These are phyloP conservation scores for Prunella himalayana DNA, from an alignment of 2,113 vertebrate genomes.

Conservation along the genomic window DNA sequence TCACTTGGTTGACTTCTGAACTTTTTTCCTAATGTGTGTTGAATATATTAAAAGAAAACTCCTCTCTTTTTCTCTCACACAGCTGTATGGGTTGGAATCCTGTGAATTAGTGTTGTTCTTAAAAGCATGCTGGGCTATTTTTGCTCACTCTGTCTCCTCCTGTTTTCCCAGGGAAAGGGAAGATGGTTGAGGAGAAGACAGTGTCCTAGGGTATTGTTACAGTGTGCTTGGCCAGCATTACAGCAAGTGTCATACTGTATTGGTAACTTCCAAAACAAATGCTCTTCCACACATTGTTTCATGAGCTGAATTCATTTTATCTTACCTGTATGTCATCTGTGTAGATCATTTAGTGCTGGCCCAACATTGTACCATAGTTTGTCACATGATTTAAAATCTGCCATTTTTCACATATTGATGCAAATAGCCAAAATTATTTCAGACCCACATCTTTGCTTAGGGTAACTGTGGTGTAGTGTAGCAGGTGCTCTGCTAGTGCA, in stretches of 20 bases:
- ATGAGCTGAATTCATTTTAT: not conserved
- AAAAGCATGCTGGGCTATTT: not conserved
- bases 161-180: not conserved
- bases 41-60: not conserved
- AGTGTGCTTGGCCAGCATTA: not conserved
- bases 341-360: not conserved
- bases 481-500: not conserved
- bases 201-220: not conserved
- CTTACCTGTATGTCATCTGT: not conserved
- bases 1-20: constrained; percentile 23
- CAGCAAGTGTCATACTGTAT: rapidly evolving
- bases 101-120: not conserved
- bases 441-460: not conserved
- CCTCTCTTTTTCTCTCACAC: not conserved
- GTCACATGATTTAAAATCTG: not conserved
- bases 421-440: not conserved
- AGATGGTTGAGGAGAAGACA: not conserved
- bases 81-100: not conserved
- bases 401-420: rapidly evolving
- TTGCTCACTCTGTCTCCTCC: not conserved
- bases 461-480: not conserved
- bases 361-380: rapidly evolving
- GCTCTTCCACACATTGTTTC: not conserved
- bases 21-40: not conserved
- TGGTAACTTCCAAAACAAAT: not conserved